These are phyloP conservation scores for Bryconaethiops microstoma DNA, from an alignment of 2,797 vertebrate species.

Conservation along the genomic window DNA sequence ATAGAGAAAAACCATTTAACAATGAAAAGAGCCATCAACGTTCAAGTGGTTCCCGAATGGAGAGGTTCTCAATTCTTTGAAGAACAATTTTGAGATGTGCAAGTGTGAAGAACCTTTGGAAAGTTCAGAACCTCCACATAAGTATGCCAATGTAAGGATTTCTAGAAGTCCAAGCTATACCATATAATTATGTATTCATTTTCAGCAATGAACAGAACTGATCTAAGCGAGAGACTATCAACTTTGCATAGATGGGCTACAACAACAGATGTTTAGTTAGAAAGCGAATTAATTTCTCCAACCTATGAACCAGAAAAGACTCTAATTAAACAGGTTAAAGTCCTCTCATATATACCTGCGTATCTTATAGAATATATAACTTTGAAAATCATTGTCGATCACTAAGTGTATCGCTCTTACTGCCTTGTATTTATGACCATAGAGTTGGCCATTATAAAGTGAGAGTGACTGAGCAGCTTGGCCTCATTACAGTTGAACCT, in stretches of 20 bases:
- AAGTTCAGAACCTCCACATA: not conserved
- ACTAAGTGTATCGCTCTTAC: not conserved
- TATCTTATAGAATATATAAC: not conserved
- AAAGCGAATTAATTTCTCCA: not conserved
- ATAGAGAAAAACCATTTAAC: no score
- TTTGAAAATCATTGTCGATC: not conserved
- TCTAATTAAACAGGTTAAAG: conserved; percentile 1
- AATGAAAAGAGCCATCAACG: no score
- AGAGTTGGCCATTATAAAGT: not conserved
- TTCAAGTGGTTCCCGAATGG: no score
- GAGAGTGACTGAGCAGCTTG: not conserved
- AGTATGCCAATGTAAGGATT: not conserved
- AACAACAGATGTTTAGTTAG: not conserved
- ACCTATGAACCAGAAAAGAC: conserved; percentile 1
- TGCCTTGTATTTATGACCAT: not conserved
- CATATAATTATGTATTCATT: not conserved
- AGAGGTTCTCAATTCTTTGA: not conserved
- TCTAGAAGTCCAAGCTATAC: not conserved
- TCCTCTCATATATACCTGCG: not conserved
- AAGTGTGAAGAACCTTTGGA: not conserved
- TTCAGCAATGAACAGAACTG: not conserved
- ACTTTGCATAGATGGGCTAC: not conserved
- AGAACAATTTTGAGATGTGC: no score
- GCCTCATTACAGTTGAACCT: conserved; percentile 1
- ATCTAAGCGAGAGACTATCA: not conserved